Evolutionary conservation across 2,888 invertebrate genomes (phyloP), one percentile per base, ranked within the genome.

Genomic region (Spodoptera exigua): DNA sequence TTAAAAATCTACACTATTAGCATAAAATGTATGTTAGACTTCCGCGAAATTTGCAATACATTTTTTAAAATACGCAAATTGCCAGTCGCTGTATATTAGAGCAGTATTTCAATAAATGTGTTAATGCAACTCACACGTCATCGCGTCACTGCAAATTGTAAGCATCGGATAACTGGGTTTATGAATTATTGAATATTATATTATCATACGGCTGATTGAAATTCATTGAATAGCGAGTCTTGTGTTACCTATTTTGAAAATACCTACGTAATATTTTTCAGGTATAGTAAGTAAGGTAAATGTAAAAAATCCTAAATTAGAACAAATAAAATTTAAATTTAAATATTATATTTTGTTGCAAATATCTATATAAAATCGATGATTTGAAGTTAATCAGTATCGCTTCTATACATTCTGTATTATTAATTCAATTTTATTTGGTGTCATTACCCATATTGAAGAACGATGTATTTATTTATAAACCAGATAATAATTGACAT

Each of bases 111-210:
- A 72, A 56, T 66, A 48, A 52, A 46, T 71, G 35, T 60, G 60
- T 60, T 56, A 60, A 66, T 47, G 27, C 32, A 44, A 13, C 10
- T 36, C n/a, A 13, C 32, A 48, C 57, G 48, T 63, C 52, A 53
- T 12, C 32, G 45, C 57, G 48, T 63, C 52, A 53, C 12, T 34
- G 45, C 34, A 46, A 39, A 43, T 27, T 16, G 51, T 39, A 40
- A 40, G 40, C 18, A 32, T n/a, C 36, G 14, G 37, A 52, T 49
- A 40, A 69, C 70, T 52, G 40, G 17, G 34, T 37, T 65, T 48
- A 65, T 70, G 59, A 69, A 69, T 69, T 65, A 68, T 68, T 70
- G 37, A 68, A 70, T 64, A 56, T 56, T 51, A 36, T 54, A 63
- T 63, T 51, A 52, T n/a, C 47, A 70, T 63, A 37, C 16, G 27